Evolutionary conservation across 2,888 invertebrate genomes (phyloP).

Genomic region (Ochlodes sylvanus): DNA sequence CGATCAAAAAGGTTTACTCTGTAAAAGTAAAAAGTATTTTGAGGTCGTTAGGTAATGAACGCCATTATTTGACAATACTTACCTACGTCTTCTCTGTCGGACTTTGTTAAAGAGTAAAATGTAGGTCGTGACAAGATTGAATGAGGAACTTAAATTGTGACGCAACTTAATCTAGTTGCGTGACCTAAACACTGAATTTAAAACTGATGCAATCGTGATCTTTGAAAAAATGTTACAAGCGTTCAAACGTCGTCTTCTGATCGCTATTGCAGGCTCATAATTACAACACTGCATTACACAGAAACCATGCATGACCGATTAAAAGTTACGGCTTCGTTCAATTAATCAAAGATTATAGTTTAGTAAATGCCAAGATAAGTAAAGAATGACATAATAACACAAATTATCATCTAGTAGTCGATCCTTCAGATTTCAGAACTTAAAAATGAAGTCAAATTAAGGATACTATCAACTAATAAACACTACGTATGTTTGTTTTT

Average conservation of each 20-base stretch:
- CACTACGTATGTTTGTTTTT: too few relatives aligned
- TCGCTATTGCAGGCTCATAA: background rate
- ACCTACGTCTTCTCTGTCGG: background rate
- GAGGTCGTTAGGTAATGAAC: background rate
- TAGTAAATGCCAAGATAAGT: background rate
- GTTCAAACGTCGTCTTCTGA: background rate
- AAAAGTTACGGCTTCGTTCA: background rate
- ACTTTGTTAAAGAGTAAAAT: background rate
- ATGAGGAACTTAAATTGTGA: background rate
- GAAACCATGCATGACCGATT: background rate
- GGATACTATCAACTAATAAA: too few relatives aligned
- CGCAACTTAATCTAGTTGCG: background rate
- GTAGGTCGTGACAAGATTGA: background rate
- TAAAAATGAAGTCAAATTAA: too few relatives aligned
- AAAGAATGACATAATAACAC: too few relatives aligned
- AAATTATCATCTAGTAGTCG: background rate
- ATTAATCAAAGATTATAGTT: background rate
- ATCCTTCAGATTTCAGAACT: background rate
- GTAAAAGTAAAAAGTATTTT: too few relatives aligned
- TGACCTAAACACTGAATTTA: slow-evolving; percentile 1
- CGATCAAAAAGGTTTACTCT: too few relatives aligned
- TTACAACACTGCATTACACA: background rate
- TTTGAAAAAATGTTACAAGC: background rate
- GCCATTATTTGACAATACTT: background rate
- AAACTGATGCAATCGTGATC: slow-evolving; percentile 1